These are phyloP conservation scores for Panzeria rudis DNA, from an alignment of 2,888 invertebrate species.

Conservation along the genomic window DNA sequence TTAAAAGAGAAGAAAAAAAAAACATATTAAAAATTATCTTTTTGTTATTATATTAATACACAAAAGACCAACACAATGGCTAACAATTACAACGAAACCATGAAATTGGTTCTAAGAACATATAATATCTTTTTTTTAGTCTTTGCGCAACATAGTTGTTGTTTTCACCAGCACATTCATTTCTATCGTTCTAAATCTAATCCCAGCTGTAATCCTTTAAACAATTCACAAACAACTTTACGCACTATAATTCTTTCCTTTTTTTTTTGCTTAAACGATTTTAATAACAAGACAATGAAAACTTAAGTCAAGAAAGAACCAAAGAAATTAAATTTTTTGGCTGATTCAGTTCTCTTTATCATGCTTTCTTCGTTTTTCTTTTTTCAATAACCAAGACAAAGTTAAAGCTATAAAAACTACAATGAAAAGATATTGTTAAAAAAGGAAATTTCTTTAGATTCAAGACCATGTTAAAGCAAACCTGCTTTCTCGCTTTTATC, in stretches of 20 bases:
- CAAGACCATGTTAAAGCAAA: not conserved
- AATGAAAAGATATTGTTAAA: not conserved
- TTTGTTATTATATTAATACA: not conserved
- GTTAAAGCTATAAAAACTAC: not conserved
- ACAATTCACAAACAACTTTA: slow-evolving; percentile 16
- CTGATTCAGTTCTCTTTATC: slow-evolving; percentile 1
- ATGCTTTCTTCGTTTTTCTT: not conserved
- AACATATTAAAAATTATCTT: not conserved
- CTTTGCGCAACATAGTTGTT: not conserved
- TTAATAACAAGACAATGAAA: slow-evolving; percentile 15
- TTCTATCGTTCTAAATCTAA: not conserved
- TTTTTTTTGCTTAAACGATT: not conserved
- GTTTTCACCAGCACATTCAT: not conserved
- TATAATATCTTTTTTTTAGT: not conserved
- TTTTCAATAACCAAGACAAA: not conserved
- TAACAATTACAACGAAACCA: slow-evolving; percentile 5
- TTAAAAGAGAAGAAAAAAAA: not conserved
- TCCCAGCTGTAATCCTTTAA: slow-evolving; percentile 50
- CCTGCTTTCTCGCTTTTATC: not conserved
- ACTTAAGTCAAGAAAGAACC: not conserved
- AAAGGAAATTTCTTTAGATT: not conserved
- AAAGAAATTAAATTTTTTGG: not conserved
- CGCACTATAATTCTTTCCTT: slow-evolving; percentile 8
- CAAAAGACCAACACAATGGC: slow-evolving; percentile 1
- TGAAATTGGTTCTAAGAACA: slow-evolving; percentile 23